phyloP scores from a whole-genome alignment of 2,888 invertebrate genomes.

The Sarcophaga subvicina region DNA sequence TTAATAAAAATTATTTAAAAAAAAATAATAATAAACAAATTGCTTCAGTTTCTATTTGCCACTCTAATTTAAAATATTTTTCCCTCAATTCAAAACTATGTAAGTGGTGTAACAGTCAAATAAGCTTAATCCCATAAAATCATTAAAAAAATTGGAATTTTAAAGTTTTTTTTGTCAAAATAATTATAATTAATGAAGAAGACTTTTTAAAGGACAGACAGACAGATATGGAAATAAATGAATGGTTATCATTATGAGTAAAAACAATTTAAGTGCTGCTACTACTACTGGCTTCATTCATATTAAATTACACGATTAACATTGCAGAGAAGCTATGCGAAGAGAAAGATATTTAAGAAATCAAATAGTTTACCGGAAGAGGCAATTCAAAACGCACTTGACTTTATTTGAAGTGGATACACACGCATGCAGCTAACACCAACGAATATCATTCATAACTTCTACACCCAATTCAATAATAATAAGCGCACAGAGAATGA shows the following conservation, averaged over 20 bases:
- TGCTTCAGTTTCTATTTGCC: too few relatives aligned
- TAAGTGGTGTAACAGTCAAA: neutral
- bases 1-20: too few relatives aligned
- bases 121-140: neutral
- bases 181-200: neutral
- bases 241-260: neutral
- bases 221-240: neutral
- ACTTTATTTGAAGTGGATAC: conserved; percentile 64
- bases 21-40: too few relatives aligned
- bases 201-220: neutral
- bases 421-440: conserved; percentile 2
- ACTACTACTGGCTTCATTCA: neutral
- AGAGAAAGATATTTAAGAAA: conserved; percentile 54
- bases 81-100: too few relatives aligned
- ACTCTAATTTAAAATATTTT: too few relatives aligned
- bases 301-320: conserved; percentile 66
- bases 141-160: neutral
- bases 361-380: conserved; percentile 71
- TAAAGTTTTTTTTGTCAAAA: neutral
- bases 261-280: conserved; percentile 17
- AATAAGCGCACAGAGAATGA: conserved; percentile 18
- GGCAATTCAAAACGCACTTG: conserved; percentile 71
- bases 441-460: conserved; percentile 60
- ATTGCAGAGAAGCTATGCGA: conserved; percentile 17
- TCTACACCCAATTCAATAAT: conserved; percentile 62